Base-by-base conservation (phyloP, 1,140 invertebrate species). In the Idris sp. region DNA sequence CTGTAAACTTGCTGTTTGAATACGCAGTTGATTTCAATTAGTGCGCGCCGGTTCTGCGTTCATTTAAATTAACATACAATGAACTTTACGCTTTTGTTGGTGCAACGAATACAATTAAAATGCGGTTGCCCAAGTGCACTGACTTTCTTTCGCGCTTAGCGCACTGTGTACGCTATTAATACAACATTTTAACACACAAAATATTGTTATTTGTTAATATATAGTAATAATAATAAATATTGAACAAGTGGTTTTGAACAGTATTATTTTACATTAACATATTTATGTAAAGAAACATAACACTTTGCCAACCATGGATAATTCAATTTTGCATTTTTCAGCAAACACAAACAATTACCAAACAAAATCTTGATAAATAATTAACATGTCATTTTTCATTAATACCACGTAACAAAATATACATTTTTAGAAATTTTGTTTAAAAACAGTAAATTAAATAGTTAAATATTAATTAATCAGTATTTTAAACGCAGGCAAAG, bases 41-140 rank as follows among this genome's bases (percentile, higher is more conserved):
- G 40, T 28, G 9, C 49, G n/a, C n/a, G n/a, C n/a, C n/a, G 31
- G 4, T 33, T 33, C 33, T 67, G 41, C 14, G 43, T 67, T 67
- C 33, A 67, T 67, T 56, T 40, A 38, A 56, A 67, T 67, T 67
- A 67, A 48, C 62, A 67, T 56, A 67, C 62, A 67, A 67, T 67
- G 33, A 25, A 15, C 40, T 56, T 56, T 67, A n/a, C 61, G 49
- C 49, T 31, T 54, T 54, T 54, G 61, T 65, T 65, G 49, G 10
- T 46, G 41, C 41, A 65, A 65, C 48, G 59, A 54, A 54, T 16
- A 54, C 61, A 67, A 67, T 67, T 67, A 54, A 65, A 65, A 54
- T 22, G 30, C 49, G 22, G 40, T 54, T 40, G 40, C 38, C 48
- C 59, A 64, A 54, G 49, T 65, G 61, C 48, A 7, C 22, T 41